Evolutionary conservation across 1,140 invertebrate genomes (phyloP).

Genomic region (Adelges cooleyi): DNA sequence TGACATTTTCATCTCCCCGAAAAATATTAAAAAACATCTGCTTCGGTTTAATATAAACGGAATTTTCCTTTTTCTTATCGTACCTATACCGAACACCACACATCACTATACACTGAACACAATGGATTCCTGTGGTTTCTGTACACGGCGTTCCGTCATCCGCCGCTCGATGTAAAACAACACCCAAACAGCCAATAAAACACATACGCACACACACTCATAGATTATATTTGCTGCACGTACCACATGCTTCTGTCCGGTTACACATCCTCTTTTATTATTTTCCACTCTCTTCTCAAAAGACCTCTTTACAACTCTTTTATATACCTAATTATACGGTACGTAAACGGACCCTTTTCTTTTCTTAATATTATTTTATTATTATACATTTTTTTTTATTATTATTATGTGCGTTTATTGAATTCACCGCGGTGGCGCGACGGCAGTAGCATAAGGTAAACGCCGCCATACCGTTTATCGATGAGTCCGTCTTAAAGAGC

Average conservation of each 20-base stretch:
- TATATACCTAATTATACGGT: slow-evolving; percentile 13
- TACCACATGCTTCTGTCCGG: slow-evolving; percentile 24
- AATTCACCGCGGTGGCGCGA: neutral
- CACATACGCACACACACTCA: too few relatives aligned
- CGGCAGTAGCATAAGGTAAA: slow-evolving; percentile 3
- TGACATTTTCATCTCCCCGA: too few relatives aligned
- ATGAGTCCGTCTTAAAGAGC: neutral
- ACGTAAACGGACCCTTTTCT: too few relatives aligned
- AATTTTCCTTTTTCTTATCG: slow-evolving; percentile 21
- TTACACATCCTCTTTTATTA: slow-evolving; percentile 22
- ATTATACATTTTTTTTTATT: neutral
- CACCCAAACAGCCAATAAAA: slow-evolving; percentile 28
- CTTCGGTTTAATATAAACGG: too few relatives aligned
- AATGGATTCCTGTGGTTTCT: slow-evolving; percentile 17
- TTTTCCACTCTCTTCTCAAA: neutral
- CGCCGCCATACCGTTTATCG: neutral
- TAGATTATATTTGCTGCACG: too few relatives aligned
- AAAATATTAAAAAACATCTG: too few relatives aligned
- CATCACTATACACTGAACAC: too few relatives aligned
- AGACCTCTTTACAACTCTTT: slow-evolving; percentile 20
- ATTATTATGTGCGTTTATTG: neutral
- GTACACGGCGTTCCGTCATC: too few relatives aligned
- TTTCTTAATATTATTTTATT: neutral
- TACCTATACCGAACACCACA: neutral
- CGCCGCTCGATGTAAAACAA: slow-evolving; percentile 21